Base-by-base conservation (phyloP, 2,113 vertebrate species). In the Sterrhoptilus dennistouni region DNA sequence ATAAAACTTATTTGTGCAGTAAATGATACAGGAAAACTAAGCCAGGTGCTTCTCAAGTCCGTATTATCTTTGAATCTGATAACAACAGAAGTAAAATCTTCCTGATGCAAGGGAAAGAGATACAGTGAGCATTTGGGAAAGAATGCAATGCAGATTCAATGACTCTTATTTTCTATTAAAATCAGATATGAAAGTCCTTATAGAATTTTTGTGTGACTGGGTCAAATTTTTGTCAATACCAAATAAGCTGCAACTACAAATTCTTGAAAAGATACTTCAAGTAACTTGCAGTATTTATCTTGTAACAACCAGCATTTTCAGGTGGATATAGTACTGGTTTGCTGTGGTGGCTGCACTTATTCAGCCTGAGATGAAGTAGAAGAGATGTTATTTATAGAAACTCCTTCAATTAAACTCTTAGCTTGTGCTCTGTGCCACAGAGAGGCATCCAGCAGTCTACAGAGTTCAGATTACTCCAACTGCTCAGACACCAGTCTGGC, bases 401-500 rank as follows among this genome's bases (percentile, higher is more conserved):
- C 44, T 83, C 35, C 65, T 87, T 97, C 94, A 87, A 95, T 94
- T 93, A 84, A 91, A 91, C 65, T 59, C 8, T 0, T 24, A 68
- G 22, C 23, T 83, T 77, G 75, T 63, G 9, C 60, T 87, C 56
- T 72, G 86, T 40, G 85, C 79, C 57, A 5, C 75, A 79, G 49
- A 95, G 78, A 54, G 91, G 47, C 45, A 28, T 80, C 79, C 82
- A 86, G 60, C 64, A 66, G 54, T 49, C 85, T 70, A 21, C 71
- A 64, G 50, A 89, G 77, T 68, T 96, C 92, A 88, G 79, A 87
- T 87, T 82, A 72, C 84, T 88, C 79, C 56, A 88, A 50, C 79
- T 9, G 3, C 93, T 95, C 89, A 96, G 95, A 88, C 87, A 89
- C 35, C 76, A 89, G 89, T 94, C 93, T 96, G 90, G 83, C 68